Evolutionary conservation across 2,888 invertebrate species (phyloP), one percentile per base, ranked within the genome.

Genomic region (Eupithecia subfuscata): DNA sequence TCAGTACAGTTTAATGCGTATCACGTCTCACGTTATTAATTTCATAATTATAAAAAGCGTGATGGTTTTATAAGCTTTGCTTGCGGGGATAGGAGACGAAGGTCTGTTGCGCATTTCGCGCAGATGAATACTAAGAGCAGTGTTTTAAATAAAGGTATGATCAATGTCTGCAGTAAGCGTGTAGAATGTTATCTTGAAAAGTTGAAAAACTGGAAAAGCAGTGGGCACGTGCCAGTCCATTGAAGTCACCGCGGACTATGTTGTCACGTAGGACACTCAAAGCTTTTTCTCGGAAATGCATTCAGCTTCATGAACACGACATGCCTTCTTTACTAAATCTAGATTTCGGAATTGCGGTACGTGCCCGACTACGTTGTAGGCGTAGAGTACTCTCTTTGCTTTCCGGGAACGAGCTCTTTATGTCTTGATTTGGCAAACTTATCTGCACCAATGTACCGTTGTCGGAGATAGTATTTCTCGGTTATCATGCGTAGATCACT

Each of bases 291-390:
- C 83, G 86, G 92, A 91, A 92, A 86, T 89, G 89, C 89, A 89
- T 88, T 83, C 84, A 83, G 85, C 90, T 90, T 88, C 84, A 85
- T 88, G 90, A 91, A 90, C 84, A 83, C 85, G 84, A 80, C 84
- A 83, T 79, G 83, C 85, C 82, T 88, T 88, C 86, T 83, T 85
- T 86, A 85, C 87, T 87, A 88, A 89, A 92, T 92, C 92, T 92
- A 91, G 89, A 91, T 89, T 89, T 89, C 85, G 87, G 88, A 88
- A 88, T 90, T 86, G 88, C 88, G 85, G 91, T 91, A 92, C 91
- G 92, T 92, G 91, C 88, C 86, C 82, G 82, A 82, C 83, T 79
- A 81, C 81, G 78, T 75, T 82, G 90, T 90, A 86, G 90, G 90
- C 86, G 86, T 87, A 83, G 78, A 77, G 75, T 60, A 60, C 25